phyloP scores from a whole-genome alignment of 1,140 invertebrate genomes.

The Papilio aristodemus region DNA sequence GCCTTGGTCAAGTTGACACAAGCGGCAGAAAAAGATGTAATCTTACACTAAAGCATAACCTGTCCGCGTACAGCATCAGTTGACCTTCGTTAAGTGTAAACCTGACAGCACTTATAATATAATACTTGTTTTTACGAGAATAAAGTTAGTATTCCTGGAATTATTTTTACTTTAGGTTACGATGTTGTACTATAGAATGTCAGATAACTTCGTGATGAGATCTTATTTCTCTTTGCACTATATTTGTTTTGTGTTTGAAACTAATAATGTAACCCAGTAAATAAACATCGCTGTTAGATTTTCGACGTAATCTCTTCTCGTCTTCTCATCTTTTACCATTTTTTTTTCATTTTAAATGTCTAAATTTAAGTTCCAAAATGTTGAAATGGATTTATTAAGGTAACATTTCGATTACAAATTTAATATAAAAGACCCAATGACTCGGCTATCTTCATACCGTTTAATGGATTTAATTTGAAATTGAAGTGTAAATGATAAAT shows the following conservation, averaged over 20 bases:
- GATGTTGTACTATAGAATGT: neutral
- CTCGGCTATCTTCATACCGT: no score
- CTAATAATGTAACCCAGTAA: neutral
- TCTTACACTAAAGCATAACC: constrained; percentile 1
- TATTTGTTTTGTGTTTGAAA: neutral
- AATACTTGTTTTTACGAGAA: neutral
- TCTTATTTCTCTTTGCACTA: neutral
- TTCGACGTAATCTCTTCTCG: neutral
- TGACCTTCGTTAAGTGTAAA: constrained; percentile 7
- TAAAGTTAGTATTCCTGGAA: neutral
- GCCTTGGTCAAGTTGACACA: constrained; percentile 14
- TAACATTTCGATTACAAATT: no score
- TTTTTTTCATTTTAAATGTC: no score
- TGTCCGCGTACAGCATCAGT: neutral
- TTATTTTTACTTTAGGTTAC: no score
- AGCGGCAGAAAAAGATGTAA: constrained; percentile 12
- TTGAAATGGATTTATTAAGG: no score
- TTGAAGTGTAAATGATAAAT: no score
- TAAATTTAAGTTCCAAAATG: no score
- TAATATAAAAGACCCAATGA: no score
- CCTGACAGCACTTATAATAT: constrained; percentile 4
- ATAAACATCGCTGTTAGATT: neutral
- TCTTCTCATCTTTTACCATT: neutral
- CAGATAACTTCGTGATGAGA: neutral
- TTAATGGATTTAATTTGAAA: no score